Evolutionary conservation across 1,140 invertebrate genomes (phyloP).

Genomic region (Eueides isabella): DNA sequence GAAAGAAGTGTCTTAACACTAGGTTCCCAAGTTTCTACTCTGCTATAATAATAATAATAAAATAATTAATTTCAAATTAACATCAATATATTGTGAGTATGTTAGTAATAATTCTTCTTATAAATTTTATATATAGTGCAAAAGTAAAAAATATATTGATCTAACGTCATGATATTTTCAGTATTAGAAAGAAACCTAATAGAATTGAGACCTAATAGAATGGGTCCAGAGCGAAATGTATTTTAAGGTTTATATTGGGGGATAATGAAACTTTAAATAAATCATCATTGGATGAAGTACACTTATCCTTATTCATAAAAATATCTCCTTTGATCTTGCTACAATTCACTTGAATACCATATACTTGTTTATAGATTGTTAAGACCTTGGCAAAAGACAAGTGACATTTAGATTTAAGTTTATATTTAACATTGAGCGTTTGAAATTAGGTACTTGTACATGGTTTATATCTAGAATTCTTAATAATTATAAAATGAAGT

Average conservation of each 20-base stretch:
- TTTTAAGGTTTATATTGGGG: neutral
- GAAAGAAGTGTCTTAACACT: too few species aligned
- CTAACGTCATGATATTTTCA: too few species aligned
- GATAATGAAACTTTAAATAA: neutral
- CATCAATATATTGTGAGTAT: too few species aligned
- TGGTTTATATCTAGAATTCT: neutral
- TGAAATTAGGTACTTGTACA: conserved; percentile 17
- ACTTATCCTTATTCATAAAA: neutral
- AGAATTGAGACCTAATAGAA: neutral
- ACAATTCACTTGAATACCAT: conserved; percentile 18
- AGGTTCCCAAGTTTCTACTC: too few species aligned
- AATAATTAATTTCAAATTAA: too few species aligned
- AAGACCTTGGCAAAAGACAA: conserved; percentile 28
- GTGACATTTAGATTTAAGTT: conserved; percentile 29
- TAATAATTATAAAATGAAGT: too few species aligned
- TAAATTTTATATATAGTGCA: too few species aligned
- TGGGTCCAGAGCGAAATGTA: neutral
- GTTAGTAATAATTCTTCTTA: too few species aligned
- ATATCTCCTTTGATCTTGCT: conserved; percentile 15
- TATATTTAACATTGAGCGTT: conserved; percentile 26
- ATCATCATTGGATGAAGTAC: neutral
- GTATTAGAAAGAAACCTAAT: too few species aligned
- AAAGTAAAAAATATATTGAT: too few species aligned
- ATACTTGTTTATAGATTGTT: conserved; percentile 30
- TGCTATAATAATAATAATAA: too few species aligned